These are phyloP conservation scores for Heliconius hermathena DNA, from an alignment of 1,140 invertebrate species.

Conservation along the genomic window DNA sequence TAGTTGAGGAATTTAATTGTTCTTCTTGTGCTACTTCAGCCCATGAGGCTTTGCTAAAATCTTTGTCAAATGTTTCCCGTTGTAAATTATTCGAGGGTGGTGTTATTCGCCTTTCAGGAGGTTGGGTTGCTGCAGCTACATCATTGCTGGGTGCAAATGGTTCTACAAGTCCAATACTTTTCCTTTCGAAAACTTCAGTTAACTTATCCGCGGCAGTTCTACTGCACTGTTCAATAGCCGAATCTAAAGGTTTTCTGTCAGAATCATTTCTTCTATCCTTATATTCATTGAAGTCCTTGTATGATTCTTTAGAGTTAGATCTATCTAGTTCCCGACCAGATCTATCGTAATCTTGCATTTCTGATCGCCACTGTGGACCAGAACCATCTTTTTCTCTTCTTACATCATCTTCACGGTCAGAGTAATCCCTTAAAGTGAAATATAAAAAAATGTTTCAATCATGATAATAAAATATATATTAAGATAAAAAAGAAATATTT, in stretches of 20 bases:
- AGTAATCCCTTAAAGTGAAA: conserved; percentile 68
- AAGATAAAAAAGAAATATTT: not conserved
- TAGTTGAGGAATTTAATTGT: conserved; percentile 40
- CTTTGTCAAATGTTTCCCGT: conserved; percentile 68
- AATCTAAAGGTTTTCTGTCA: conserved; percentile 69
- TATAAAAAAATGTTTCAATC: not conserved
- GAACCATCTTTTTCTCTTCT: conserved; percentile 71
- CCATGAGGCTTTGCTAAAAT: conserved; percentile 72
- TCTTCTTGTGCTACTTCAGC: conserved; percentile 73
- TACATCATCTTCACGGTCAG: conserved; percentile 75
- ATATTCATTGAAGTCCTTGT: conserved; percentile 70
- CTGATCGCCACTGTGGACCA: conserved; percentile 74
- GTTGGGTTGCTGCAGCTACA: conserved; percentile 39
- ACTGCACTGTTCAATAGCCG: conserved; percentile 60
- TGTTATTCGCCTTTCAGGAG: conserved; percentile 52
- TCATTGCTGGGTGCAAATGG: conserved; percentile 59
- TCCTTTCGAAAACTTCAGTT: conserved; percentile 78
- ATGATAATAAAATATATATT: not conserved
- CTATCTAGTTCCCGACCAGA: conserved; percentile 72
- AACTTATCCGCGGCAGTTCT: conserved; percentile 76
- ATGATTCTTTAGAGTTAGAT: conserved; percentile 77
- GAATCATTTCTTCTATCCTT: conserved; percentile 72
- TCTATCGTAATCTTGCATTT: conserved; percentile 79
- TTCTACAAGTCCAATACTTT: conserved; percentile 69
- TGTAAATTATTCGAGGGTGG: conserved; percentile 56